Evolutionary conservation across 2,888 invertebrate species (phyloP), one percentile per base, ranked within the genome.

Genomic region (Alloplasta piceator): DNA sequence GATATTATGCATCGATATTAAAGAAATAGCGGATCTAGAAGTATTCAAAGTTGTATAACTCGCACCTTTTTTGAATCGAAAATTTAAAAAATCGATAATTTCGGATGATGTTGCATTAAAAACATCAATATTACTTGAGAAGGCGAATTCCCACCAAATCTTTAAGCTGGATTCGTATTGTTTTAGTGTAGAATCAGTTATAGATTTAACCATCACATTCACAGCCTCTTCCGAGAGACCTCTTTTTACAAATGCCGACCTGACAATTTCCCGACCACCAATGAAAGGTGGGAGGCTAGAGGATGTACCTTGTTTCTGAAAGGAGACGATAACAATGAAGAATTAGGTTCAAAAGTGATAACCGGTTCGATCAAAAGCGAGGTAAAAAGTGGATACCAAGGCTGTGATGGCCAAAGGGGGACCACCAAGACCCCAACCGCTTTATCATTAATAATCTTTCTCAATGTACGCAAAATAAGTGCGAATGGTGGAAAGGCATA

Each of bases 1-100:
- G 6, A 84, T 70, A 52, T 82, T 61, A 12, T 56, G 38, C 36
- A 16, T 6, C 4, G 79, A 76, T 14, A 83, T 79, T n/a, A 83
- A 76, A 1, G 82, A 61, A 9, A 82, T 78, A 4, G 82, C 61
- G 0, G 82, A 68, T n/a, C 81, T 43, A 4, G 50, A 16, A n/a
- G 70, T 74, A 41, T 80, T 82, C 43, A 83, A 16, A 7, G 64
- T 56, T 0, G 61, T 61, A 38, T 73, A 81, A 0, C 16, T 60
- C 12, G 38, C 9, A 55, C 73, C 70, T 58, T 67, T 55, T 61
- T 67, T 50, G 14, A 58, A 76, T 7, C 52, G 48, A 50, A 60
- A 39, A 46, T 64, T 79, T 46, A 79, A n/a, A 46, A 78, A 68
- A 9, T 9, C 78, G 4, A 78, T 58, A 56, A 67, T 68, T 6